Evolutionary conservation across 2,888 invertebrate genomes (phyloP), one percentile per base, ranked within the genome.

Genomic region (Tanypteryx hageni): DNA sequence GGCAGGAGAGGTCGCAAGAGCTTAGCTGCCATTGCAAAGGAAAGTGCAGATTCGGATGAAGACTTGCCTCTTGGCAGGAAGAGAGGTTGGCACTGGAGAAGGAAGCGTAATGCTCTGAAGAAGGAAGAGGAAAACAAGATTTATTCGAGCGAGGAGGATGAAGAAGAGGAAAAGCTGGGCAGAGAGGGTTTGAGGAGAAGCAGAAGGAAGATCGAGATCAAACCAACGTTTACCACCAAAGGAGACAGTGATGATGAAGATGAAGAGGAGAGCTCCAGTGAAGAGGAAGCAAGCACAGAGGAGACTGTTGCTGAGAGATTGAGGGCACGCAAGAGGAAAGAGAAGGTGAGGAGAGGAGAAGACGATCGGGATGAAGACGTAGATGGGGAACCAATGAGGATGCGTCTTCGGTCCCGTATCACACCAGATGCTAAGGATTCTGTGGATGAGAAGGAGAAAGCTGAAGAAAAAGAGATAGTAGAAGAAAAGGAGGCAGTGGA

Each of bases 21-120:
- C 11, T 18, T 18, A 16, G 44, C 59, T 9, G 22, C 83, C 7
- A 18, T n/a, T 3, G n/a, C 56, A 9, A 56, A 44, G 83, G 94
- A 94, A 92, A 93, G 93, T 86, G 96, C 96, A 68, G 96, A 96
- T 94, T 95, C 94, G 61, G 96, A 95, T 93, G 95, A 95, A 59
- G 94, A 93, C 92, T 95, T 95, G 94, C 93, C 93, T 92, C 14
- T 82, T 92, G n/a, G 81, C 22, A 14, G 76, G 82, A 44, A 57
- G 22, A 81, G 59, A 56, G 81, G 27, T 56, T 76, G 92, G 31
- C 82, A 56, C 11, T 92, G 64, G 83, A 44, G 83, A 11, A 56
- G 83, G 83, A 83, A 83, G 83, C 3, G 57, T 18, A 83, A 57
- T 18, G 83, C 56, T n/a, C 11, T n/a, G 91, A 92, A n/a, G 93